Base-by-base conservation (phyloP, 1,140 invertebrate species). In the Druon quercuslanigerum region DNA sequence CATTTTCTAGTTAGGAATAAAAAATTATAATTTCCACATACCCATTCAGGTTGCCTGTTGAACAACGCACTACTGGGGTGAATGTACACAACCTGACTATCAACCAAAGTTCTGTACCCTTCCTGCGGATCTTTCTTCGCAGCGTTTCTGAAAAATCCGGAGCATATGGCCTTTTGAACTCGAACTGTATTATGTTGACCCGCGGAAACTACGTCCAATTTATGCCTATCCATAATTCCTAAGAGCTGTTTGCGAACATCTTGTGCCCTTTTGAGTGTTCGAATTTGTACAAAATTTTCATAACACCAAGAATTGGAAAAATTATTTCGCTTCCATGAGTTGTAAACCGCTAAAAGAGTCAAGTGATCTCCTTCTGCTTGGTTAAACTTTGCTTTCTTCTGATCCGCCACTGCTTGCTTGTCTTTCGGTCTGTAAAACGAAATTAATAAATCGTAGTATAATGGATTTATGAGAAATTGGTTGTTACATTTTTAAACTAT, bases 291-390 rank as follows among this genome's bases (percentile, higher is more conserved):
- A 92, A 99, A 99, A 92, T 99, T 99, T 89, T 99, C 99, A 88
- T 99, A 99, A 90, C 99, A 99, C 99, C 99, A 99, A 0, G 98
- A 97, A 89, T 98, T 99, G 1, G 97, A 98, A 91, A 99, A 99
- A 88, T 99, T 99, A 90, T 99, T 99, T 87, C 99, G 99, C 87
- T 98, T 98, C 99, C 99, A 99, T 25, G 98, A 98, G 88, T 99
- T 99, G 89, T 99, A 99, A 4, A 99, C 98, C 0, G 98, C 97
- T n/a, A 99, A 90, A 13, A 99, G 90, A 0, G 99, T 99, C 9
- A 99, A 92, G 92, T 99, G 99, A 91, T 99, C 99, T 0, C 99
- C 99, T 92, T 99, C 99, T 0, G 97, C 92, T 90, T 99, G 99
- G 92, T 99, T 99, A 87, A 99, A 99, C 91, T 99, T 99, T 0